Base-by-base conservation (phyloP, 2,113 vertebrate genomes). In the Eleginops maclovinus region DNA sequence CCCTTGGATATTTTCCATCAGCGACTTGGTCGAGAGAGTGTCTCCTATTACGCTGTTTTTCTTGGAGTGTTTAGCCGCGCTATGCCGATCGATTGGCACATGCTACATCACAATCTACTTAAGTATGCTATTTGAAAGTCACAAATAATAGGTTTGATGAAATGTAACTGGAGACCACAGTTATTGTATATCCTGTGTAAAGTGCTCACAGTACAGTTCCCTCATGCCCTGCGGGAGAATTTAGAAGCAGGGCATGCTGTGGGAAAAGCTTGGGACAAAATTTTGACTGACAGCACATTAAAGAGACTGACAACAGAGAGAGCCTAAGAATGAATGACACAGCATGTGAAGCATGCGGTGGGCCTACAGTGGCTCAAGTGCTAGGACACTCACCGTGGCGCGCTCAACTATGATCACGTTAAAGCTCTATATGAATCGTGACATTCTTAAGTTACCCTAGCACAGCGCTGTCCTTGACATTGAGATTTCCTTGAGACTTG, bases 401-500 rank as follows among this genome's bases (percentile, higher is more conserved):
- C 15, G 68, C 63, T 75, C 22, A 46, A 74, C 54, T 72, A 14
- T 56, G 73, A 77, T 77, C 50, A 28, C 71, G n/a, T 64, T 67
- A 64, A 85, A 76, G 82, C 72, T 50, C 17, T 11, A 9, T 56
- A 43, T 26, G 36, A 88, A 72, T 63, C 43, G 66, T 65, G 16
- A 21, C 64, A 77, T 85, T 77, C 83, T 85, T 79, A 67, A 71
- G 77, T 77, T 65, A 75, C 78, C 44, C 56, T 15, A 9, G 6
- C 55, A 9, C 67, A 54, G 87, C 86, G 69, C 60, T 70, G 41
- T 67, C 61, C 75, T 65, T 89, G 86, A 86, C 91, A 86, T 75
- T 94, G 91, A 90, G 82, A 75, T 93, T 92, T 93, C 88, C 84
- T 85, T 88, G 89, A 89, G 88, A 77, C 72, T 84, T 91, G 85